These are phyloP conservation scores for Lamellibrachia luymesi DNA, from an alignment of 1,140 invertebrate species.

Conservation along the genomic window DNA sequence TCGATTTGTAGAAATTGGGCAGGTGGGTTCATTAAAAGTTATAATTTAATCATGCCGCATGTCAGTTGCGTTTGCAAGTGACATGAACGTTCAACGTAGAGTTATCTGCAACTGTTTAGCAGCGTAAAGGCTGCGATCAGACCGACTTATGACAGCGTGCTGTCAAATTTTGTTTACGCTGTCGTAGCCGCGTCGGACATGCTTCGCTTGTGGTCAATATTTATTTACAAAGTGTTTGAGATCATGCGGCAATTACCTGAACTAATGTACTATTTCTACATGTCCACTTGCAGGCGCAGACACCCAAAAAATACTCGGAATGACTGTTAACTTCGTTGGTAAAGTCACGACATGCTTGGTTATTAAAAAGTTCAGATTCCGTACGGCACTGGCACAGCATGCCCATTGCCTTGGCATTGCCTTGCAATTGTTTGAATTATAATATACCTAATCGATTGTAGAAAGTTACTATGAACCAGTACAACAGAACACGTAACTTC, in stretches of 20 bases:
- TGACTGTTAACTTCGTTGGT: background rate
- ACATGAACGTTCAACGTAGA: background rate
- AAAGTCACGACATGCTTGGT: background rate
- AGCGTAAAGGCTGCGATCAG: background rate
- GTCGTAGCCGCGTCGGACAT: background rate
- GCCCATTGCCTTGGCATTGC: background rate
- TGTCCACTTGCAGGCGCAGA: background rate
- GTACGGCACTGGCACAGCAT: background rate
- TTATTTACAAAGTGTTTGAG: background rate
- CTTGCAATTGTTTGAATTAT: background rate
- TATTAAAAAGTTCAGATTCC: background rate
- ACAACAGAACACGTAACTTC: background rate
- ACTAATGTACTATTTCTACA: background rate
- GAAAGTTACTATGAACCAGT: background rate
- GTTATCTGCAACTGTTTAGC: background rate
- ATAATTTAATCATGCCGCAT: background rate
- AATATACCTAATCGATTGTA: background rate
- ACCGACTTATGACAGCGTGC: background rate
- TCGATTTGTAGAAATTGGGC: background rate
- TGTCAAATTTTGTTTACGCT: constrained; percentile 5
- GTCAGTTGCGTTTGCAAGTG: background rate
- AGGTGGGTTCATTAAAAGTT: constrained; percentile 5
- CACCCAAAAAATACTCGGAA: background rate
- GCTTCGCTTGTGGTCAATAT: background rate
- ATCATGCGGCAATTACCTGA: background rate